phyloP scores from a whole-genome alignment of 2,888 invertebrate species.

The Drosophila parthenogenetica region DNA sequence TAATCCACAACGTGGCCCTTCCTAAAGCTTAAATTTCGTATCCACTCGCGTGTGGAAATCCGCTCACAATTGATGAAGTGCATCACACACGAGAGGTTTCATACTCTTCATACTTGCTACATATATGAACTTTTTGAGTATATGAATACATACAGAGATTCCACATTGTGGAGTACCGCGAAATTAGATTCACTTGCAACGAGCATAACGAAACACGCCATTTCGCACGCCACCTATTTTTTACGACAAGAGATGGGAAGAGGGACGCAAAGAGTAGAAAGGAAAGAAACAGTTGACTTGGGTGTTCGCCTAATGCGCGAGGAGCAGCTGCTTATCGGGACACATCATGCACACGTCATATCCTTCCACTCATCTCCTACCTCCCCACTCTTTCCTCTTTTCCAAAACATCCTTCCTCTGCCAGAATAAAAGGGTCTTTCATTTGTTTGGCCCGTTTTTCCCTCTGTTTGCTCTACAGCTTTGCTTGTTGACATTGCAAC shows the following conservation, averaged over 20 bases:
- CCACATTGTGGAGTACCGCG: slow-evolving; percentile 13
- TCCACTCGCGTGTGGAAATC: slow-evolving; percentile 16
- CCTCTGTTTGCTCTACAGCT: slow-evolving; percentile 29
- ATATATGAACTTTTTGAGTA: slow-evolving; percentile 7
- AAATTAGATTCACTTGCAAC: slow-evolving; percentile 41
- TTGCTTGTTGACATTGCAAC: slow-evolving; percentile 49
- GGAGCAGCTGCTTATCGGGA: slow-evolving; percentile 52
- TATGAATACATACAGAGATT: not conserved
- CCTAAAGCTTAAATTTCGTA: slow-evolving; percentile 29
- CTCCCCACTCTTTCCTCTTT: not conserved
- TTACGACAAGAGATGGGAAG: not conserved
- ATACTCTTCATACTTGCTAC: not conserved
- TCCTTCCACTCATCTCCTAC: slow-evolving; percentile 4
- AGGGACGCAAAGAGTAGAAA: not conserved
- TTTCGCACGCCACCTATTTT: slow-evolving; percentile 50
- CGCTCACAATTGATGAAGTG: slow-evolving; percentile 32
- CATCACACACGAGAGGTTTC: slow-evolving; percentile 25
- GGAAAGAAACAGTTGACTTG: not conserved
- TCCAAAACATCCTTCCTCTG: not conserved
- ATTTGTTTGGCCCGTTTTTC: slow-evolving; percentile 14
- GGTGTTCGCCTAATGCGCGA: slow-evolving; percentile 37
- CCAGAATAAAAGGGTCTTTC: slow-evolving; percentile 6
- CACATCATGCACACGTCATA: slow-evolving; percentile 46
- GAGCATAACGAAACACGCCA: slow-evolving; percentile 31
- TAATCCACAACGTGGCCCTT: not conserved